Conservation (phyloP, 2,113 vertebrate genomes). For the Lycocorax pyrrhopterus region DNA sequence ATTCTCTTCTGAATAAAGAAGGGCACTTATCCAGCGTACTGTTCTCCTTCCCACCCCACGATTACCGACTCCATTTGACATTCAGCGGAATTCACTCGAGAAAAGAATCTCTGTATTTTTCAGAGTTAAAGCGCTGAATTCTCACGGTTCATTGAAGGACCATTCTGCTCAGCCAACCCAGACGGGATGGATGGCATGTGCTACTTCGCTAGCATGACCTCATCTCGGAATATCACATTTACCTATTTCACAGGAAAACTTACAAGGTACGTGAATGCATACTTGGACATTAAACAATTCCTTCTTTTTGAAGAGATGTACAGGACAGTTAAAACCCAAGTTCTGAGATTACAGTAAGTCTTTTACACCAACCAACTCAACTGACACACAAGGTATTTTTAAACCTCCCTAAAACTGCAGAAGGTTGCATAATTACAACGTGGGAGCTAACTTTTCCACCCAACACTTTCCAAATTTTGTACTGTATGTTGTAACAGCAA, state of each 20-base stretch:
- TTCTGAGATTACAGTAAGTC: not conserved
- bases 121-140: not conserved
- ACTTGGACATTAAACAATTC: not conserved
- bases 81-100: not conserved
- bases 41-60: not conserved
- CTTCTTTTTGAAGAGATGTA: not conserved
- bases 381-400: not conserved
- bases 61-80: not conserved
- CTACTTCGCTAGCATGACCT: not conserved
- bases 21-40: not conserved
- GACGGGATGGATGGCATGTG: not conserved
- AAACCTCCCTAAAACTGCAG: not conserved
- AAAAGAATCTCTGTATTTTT: not conserved
- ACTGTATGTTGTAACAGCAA: not conserved
- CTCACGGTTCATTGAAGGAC: not conserved
- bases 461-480: not conserved
- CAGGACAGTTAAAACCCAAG: not conserved
- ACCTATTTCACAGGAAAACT: not conserved
- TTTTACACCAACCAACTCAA: not conserved
- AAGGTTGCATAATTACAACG: not conserved
- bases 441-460: constrained; percentile 6
- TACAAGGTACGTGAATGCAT: not conserved
- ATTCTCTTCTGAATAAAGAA: not conserved
- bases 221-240: not conserved
- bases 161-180: not conserved